A percentile compares a stretch with the other conserved stretches of the same genome.
phyloP scores from a whole-genome alignment of 2,797 vertebrate genomes.

The Cetoscarus ocellatus region DNA sequence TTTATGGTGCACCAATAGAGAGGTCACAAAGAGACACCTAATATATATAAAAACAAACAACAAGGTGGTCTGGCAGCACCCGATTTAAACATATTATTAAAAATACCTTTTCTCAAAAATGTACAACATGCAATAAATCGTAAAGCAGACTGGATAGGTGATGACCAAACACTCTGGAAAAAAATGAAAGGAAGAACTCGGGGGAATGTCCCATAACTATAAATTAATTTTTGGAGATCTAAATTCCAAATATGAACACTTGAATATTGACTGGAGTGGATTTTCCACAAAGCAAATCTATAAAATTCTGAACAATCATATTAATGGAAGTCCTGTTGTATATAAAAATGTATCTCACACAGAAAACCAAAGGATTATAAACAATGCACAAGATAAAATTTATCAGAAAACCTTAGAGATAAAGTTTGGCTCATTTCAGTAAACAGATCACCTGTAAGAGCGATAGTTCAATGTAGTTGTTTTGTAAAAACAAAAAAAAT shows the following conservation, averaged over 20 bases:
- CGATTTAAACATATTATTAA: neutral
- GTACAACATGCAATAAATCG: neutral
- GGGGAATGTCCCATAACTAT: neutral
- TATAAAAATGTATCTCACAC: too few relatives aligned
- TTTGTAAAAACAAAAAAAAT: too few relatives aligned
- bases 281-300: too few relatives aligned
- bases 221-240: neutral
- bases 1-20: too few relatives aligned
- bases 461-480: too few relatives aligned
- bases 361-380: too few relatives aligned
- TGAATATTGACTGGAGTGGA: neutral
- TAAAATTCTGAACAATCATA: too few relatives aligned
- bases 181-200: neutral
- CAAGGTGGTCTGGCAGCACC: neutral
- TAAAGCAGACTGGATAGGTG: neutral
- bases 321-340: too few relatives aligned
- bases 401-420: too few relatives aligned
- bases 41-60: neutral
- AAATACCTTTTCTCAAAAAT: neutral
- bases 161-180: neutral
- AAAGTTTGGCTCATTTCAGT: too few relatives aligned
- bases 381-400: too few relatives aligned
- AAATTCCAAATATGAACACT: neutral
- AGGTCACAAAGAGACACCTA: neutral
- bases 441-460: too few relatives aligned